Evolutionary conservation across 2,113 vertebrate species (phyloP).

Genomic region (Ginglymostoma cirratum): DNA sequence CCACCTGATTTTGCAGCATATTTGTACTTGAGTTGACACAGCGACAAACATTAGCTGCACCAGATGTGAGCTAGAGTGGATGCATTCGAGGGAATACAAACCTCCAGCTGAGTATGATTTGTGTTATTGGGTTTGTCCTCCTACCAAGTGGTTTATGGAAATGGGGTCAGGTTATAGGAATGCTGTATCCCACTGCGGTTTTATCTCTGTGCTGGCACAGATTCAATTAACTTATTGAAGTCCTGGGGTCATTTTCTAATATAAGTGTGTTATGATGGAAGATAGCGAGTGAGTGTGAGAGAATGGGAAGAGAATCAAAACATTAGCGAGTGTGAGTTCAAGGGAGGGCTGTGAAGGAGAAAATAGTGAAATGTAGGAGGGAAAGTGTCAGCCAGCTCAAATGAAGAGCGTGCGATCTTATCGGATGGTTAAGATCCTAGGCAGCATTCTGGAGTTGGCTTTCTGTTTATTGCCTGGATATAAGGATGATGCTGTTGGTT

Average conservation of each 20-base stretch:
- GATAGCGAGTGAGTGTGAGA: background rate
- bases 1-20: constrained; percentile 3
- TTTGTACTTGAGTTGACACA: constrained; percentile 6
- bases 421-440: background rate
- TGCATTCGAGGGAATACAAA: background rate
- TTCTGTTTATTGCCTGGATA: background rate
- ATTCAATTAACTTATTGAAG: constrained; percentile 27
- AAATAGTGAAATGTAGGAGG: background rate
- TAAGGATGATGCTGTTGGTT: background rate
- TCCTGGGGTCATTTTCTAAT: background rate
- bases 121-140: constrained; percentile 29
- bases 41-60: constrained; percentile 8
- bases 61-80: background rate
- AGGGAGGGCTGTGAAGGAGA: background rate
- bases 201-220: constrained; percentile 3
- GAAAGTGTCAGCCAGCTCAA: background rate
- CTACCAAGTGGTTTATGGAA: constrained; percentile 29
- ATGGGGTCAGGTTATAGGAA: constrained; percentile 13
- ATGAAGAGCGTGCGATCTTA: background rate
- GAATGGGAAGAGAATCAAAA: background rate
- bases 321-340: background rate
- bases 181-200: background rate
- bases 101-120: constrained; percentile 26
- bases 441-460: background rate
- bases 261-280: background rate